These are phyloP conservation scores for Sebastes kiyomatsui DNA, from an alignment of 2,797 vertebrate species.

Conservation along the genomic window DNA sequence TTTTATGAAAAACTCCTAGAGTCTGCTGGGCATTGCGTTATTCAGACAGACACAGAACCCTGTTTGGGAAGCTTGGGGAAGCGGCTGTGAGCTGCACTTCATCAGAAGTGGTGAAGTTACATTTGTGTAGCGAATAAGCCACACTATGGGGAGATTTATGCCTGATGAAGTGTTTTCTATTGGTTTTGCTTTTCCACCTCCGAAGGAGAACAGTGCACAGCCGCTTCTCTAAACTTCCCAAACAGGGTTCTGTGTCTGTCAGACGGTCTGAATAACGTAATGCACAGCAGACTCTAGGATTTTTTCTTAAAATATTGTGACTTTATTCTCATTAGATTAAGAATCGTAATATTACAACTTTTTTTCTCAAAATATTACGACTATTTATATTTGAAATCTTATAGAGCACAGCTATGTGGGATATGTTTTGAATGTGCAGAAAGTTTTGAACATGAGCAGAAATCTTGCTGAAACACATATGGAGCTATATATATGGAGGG, in stretches of 20 bases:
- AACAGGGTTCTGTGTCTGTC: neutral
- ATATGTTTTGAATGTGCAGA: neutral
- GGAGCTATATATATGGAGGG: neutral
- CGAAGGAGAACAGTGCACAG: neutral
- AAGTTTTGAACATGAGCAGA: neutral
- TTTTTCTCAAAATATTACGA: neutral
- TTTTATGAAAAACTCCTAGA: too few relatives aligned
- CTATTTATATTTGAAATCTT: neutral
- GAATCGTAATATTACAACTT: neutral
- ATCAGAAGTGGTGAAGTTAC: neutral
- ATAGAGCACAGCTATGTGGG: neutral
- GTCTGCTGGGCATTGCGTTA: too few relatives aligned
- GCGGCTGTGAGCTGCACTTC: neutral
- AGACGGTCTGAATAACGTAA: neutral
- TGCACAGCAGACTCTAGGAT: neutral
- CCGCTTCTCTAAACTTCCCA: neutral
- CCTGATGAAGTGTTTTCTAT: neutral
- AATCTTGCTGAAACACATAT: neutral
- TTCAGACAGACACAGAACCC: too few relatives aligned
- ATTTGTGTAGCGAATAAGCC: neutral
- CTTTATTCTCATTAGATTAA: neutral
- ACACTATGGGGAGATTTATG: neutral
- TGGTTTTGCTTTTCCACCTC: neutral
- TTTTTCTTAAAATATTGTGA: neutral
- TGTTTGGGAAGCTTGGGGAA: neutral